Percentiles rank a stretch among this genome's conserved stretches.
phyloP scores from a whole-genome alignment of 2,888 invertebrate species.

The Trichacis sp. region DNA sequence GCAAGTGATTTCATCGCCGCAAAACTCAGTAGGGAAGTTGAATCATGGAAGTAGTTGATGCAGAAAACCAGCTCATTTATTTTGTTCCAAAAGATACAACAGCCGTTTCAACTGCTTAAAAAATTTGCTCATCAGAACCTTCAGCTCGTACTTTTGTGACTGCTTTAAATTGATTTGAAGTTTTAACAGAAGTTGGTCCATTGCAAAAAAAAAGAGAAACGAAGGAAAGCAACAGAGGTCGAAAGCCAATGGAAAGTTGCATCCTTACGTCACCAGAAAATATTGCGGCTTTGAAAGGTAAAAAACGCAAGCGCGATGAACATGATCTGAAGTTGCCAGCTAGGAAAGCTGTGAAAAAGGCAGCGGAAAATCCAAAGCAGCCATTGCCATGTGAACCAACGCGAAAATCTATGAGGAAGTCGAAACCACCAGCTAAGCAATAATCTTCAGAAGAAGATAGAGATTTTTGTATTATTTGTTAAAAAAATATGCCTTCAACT shows the following conservation, averaged over 20 bases:
- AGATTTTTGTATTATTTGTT: slow-evolving; percentile 13
- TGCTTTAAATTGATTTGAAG: slow-evolving; percentile 9
- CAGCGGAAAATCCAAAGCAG: slow-evolving; percentile 3
- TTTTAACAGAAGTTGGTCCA: slow-evolving; percentile 10
- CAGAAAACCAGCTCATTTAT: slow-evolving; percentile 9
- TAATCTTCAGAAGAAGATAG: slow-evolving; percentile 9
- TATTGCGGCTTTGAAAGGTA: slow-evolving; percentile 2
- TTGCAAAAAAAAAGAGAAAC: slow-evolving; percentile 6
- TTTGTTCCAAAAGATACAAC: slow-evolving; percentile 7
- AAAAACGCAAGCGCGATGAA: slow-evolving; percentile 6
- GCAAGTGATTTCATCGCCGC: slow-evolving; percentile 12
- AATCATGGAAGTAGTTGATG: slow-evolving; percentile 3
- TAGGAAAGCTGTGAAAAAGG: slow-evolving; percentile 10
- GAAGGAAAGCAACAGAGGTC: slow-evolving; percentile 7
- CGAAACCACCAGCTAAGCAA: slow-evolving; percentile 5
- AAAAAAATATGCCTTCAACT: slow-evolving; percentile 8
- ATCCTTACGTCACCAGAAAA: slow-evolving; percentile 1
- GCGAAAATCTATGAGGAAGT: slow-evolving; percentile 7
- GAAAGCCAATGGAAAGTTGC: slow-evolving; percentile 10
- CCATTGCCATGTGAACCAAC: neutral
- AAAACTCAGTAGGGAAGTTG: slow-evolving; percentile 7
- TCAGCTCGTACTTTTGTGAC: slow-evolving; percentile 3
- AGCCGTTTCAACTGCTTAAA: neutral
- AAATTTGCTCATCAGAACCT: neutral
- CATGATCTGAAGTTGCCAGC: neutral